A percentile compares a stretch with the other conserved stretches of the same genome.
phyloP scores from a whole-genome alignment of 2,888 invertebrate genomes.

The Parnassius mnemosyne region DNA sequence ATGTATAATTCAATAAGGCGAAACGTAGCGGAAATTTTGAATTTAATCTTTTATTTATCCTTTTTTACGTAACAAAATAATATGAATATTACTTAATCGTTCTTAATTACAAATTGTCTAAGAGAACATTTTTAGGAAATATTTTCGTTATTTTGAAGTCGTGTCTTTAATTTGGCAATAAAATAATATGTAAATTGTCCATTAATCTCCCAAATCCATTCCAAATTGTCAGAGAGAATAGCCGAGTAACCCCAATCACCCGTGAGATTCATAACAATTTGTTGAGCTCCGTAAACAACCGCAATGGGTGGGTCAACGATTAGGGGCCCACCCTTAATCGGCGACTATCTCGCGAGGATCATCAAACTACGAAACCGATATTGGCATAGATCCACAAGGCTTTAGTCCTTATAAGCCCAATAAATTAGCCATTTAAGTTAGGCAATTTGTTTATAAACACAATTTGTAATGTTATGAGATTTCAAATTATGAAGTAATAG shows the following conservation, averaged over 20 bases:
- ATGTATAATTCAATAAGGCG: no score
- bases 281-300: constrained; percentile 8
- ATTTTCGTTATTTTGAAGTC: no score
- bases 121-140: no score
- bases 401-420: constrained; percentile 1
- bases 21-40: no score
- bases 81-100: no score
- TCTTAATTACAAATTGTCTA: no score
- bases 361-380: constrained; percentile 17
- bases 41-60: no score
- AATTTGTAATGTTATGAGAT: neutral
- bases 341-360: constrained; percentile 12
- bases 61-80: no score
- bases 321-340: neutral
- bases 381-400: neutral
- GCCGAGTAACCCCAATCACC: neutral
- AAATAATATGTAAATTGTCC: no score
- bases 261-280: constrained; percentile 9
- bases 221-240: neutral
- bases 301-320: constrained; percentile 13
- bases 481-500: no score
- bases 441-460: constrained; percentile 6
- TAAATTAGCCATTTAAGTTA: neutral
- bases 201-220: no score
- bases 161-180: no score